Conservation (phyloP, 2,888 invertebrate species). For the Lacanobia oleracea region DNA sequence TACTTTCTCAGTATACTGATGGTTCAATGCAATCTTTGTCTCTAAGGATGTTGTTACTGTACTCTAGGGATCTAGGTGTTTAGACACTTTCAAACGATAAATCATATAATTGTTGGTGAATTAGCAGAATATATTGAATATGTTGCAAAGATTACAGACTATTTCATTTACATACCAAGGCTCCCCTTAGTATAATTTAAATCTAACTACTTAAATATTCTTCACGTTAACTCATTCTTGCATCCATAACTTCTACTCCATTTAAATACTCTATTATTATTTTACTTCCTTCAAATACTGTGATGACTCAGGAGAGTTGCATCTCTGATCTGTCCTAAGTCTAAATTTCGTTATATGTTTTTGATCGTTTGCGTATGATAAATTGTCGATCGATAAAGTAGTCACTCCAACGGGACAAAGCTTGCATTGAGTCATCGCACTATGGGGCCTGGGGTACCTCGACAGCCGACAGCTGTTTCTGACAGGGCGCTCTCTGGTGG, state of each 20-base stretch:
- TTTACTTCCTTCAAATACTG: slow-evolving; percentile 82
- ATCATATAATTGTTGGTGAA: slow-evolving; percentile 83
- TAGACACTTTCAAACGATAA: slow-evolving; percentile 71
- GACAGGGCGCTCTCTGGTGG: slow-evolving; percentile 71
- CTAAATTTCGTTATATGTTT: slow-evolving; percentile 69
- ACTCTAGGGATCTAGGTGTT: slow-evolving; percentile 80
- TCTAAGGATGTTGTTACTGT: slow-evolving; percentile 80
- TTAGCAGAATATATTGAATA: slow-evolving; percentile 89
- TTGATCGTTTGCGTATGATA: slow-evolving; percentile 68
- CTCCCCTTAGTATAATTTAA: slow-evolving; percentile 73
- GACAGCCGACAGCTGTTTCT: slow-evolving; percentile 67
- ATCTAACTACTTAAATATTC: slow-evolving; percentile 74
- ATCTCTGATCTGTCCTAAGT: slow-evolving; percentile 73
- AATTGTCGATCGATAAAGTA: slow-evolving; percentile 63
- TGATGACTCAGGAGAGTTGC: slow-evolving; percentile 89
- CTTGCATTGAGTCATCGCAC: slow-evolving; percentile 91
- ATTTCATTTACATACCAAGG: slow-evolving; percentile 85
- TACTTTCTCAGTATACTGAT: slow-evolving; percentile 84
- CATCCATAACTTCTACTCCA: slow-evolving; percentile 80
- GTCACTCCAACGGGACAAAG: slow-evolving; percentile 86
- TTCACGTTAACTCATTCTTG: slow-evolving; percentile 80
- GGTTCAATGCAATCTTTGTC: slow-evolving; percentile 90
- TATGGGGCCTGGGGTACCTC: slow-evolving; percentile 84
- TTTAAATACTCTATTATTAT: slow-evolving; percentile 71
- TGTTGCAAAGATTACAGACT: slow-evolving; percentile 86